Base-by-base conservation (phyloP, 2,888 invertebrate genomes). In the Eustalomyia histrio region DNA sequence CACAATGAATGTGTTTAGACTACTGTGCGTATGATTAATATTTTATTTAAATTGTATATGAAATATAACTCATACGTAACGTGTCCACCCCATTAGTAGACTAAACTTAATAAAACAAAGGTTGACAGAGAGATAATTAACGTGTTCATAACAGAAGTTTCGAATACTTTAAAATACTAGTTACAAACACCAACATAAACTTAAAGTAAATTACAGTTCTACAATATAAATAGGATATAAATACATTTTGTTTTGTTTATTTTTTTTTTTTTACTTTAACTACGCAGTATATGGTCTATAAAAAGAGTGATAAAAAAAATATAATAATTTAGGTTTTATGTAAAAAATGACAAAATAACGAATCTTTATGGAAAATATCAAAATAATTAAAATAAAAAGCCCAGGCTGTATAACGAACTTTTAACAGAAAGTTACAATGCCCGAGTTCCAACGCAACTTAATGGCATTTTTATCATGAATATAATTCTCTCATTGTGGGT, bases 221-320 rank as follows among this genome's bases (percentile, higher is more conserved):
- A 61, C 39, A 21, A 8, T 35, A 21, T 43, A 14, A 18, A n/a
- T 29, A 35, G n/a, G 39, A 39, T 39, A 39, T 39, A 39, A 61
- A 12, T 24, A 35, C 39, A 53, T 52, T 53, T 35, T 67, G 14
- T 8, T 39, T 39, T 39, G 39, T 67, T 67, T 53, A 53, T 53
- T 21, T 67, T 67, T 67, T 53, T 39, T 53, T 21, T 67, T 67
- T 52, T 17, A 65, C 18, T 50, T 67, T 55, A 67, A 67, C 52
- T 67, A 67, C 65, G 65, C 65, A 67, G 53, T 67, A 55, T 67
- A 21, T 39, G 29, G 10, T 39, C 39, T 39, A 39, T 39, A 39
- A 39, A 39, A 39, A 39, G 39, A 39, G 29, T 6, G 39, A 6
- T 17, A 64, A 10, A 35, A 33, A 18, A 33, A 14, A 65, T n/a